Percentiles rank a stretch among this genome's conserved stretches.
These are phyloP conservation scores for Falco berigora DNA, from an alignment of 2,797 vertebrate genomes.

Conservation along the genomic window DNA sequence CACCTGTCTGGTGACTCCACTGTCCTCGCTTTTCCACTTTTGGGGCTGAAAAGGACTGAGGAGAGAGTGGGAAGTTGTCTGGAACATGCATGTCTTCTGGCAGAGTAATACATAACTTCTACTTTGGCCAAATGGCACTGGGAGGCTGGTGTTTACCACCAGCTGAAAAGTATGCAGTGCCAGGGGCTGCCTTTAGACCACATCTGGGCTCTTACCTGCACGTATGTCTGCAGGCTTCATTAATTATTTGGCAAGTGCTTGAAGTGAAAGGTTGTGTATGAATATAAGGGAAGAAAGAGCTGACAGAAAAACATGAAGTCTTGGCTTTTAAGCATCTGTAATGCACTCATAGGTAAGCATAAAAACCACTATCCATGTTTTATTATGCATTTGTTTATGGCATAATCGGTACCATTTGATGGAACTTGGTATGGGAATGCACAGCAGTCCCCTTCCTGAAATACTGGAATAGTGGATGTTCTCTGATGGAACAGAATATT, in stretches of 20 bases:
- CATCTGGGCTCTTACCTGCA: neutral
- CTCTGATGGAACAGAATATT: neutral
- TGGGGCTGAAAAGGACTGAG: neutral
- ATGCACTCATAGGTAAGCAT: neutral
- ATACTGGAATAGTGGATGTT: neutral
- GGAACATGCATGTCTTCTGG: neutral
- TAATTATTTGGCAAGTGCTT: neutral
- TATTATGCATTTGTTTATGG: neutral
- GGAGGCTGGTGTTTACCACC: neutral
- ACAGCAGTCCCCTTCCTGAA: neutral
- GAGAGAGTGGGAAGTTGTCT: neutral
- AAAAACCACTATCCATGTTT: neutral
- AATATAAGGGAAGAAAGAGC: neutral
- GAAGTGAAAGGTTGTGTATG: neutral
- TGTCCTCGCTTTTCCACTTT: neutral
- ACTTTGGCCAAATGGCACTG: neutral
- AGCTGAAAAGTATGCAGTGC: neutral
- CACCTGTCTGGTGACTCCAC: neutral
- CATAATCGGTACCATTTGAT: accelerated
- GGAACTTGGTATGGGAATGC: neutral
- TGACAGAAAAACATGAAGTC: neutral
- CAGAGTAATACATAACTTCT: neutral
- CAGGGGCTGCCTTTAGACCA: neutral
- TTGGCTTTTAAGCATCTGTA: neutral
- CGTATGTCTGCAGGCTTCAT: accelerated